These are phyloP conservation scores for Chloroclysta siterata DNA, from an alignment of 2,888 invertebrate genomes.

Conservation along the genomic window DNA sequence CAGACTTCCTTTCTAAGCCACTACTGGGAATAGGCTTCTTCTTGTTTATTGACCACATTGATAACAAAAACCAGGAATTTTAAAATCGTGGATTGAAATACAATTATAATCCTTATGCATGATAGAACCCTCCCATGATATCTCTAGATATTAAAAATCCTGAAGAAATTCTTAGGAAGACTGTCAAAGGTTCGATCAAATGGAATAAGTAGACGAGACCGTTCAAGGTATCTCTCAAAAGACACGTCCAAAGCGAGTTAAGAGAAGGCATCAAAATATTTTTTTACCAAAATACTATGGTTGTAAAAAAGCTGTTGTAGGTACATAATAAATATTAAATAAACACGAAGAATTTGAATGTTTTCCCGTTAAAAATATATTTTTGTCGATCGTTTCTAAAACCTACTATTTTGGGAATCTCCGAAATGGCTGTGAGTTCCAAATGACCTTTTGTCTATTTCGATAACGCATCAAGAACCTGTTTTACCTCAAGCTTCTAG, in stretches of 20 bases:
- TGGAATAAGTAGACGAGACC: not conserved
- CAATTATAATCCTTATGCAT: not conserved
- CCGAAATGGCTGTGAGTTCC: not conserved
- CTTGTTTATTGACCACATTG: too few species aligned
- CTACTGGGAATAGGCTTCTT: not conserved
- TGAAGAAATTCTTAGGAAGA: not conserved
- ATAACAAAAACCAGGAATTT: too few species aligned
- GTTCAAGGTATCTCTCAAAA: too few species aligned
- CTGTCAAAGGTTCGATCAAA: not conserved
- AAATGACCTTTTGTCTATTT: slow-evolving; percentile 18
- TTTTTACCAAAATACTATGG: too few species aligned
- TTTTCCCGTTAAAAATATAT: not conserved
- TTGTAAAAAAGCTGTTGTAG: too few species aligned
- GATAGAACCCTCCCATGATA: not conserved
- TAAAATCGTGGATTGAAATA: too few species aligned
- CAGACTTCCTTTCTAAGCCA: not conserved
- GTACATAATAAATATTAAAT: not conserved
- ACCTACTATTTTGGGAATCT: not conserved
- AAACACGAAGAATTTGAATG: not conserved
- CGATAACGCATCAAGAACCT: slow-evolving; percentile 20
- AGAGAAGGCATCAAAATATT: too few species aligned
- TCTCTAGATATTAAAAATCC: not conserved
- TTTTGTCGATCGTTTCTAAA: not conserved
- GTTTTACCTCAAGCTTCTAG: slow-evolving; percentile 9
- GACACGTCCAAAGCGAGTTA: too few species aligned